phyloP scores from a whole-genome alignment of 2,113 vertebrate genomes.

The Macrotis lagotis region DNA sequence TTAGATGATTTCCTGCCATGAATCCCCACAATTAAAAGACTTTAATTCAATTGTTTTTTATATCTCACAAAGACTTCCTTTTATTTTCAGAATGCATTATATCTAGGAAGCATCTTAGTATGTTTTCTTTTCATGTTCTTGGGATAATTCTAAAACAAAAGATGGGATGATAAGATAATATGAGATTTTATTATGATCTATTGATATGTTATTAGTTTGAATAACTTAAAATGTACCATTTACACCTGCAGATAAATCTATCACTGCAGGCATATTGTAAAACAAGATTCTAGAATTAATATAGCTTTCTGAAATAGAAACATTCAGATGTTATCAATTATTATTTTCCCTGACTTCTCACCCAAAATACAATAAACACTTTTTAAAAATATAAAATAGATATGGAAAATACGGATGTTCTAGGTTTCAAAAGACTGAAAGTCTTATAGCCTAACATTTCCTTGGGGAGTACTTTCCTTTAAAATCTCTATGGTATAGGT shows the following conservation, averaged over 20 bases:
- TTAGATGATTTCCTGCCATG: neutral
- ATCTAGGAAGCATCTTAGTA: neutral
- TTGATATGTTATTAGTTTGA: neutral
- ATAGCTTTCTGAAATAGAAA: neutral
- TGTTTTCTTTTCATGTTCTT: neutral
- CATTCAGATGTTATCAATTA: neutral
- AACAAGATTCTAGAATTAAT: neutral
- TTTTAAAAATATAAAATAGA: neutral
- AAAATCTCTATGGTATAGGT: neutral
- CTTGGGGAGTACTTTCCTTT: slow-evolving; percentile 14
- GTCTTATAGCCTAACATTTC: no score
- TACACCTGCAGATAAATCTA: neutral
- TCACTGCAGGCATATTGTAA: neutral
- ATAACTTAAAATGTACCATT: neutral
- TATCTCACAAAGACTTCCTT: neutral
- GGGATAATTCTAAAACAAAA: neutral
- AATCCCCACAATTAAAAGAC: neutral
- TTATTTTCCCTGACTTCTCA: neutral
- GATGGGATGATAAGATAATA: neutral
- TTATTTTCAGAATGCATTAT: neutral
- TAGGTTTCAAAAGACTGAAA: neutral
- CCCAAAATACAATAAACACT: neutral
- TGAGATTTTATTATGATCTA: neutral
- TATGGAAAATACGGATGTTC: neutral
- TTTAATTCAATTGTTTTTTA: neutral